phyloP scores from a whole-genome alignment of 92 coral and sea anemone species.

The Actinernus sp. region DNA sequence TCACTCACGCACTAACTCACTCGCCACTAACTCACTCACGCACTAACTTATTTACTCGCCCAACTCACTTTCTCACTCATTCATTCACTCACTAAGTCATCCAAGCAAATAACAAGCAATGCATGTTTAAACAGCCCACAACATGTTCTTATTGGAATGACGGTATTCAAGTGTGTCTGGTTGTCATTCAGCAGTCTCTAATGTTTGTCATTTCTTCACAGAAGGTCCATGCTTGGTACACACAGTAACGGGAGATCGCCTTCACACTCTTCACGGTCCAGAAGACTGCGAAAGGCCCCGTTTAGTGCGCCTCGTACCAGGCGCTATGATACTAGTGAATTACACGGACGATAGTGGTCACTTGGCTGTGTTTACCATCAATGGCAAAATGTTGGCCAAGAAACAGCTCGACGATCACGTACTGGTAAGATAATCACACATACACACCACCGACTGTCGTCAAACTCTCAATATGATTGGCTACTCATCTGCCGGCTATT shows the following conservation, averaged over 20 bases:
- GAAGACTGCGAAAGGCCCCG: constrained; percentile 93
- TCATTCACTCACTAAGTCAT: too few relatives aligned
- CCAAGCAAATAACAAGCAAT: too few relatives aligned
- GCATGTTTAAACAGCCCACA: too few relatives aligned
- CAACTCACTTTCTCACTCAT: too few relatives aligned
- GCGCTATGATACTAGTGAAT: constrained; percentile 87
- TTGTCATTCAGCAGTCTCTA: too few relatives aligned
- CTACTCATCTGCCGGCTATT: neutral
- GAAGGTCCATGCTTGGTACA: constrained; percentile 98
- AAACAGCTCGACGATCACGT: constrained; percentile 91
- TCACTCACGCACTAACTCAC: too few relatives aligned
- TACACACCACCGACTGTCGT: neutral
- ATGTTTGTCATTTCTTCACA: too few relatives aligned
- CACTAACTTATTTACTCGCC: too few relatives aligned
- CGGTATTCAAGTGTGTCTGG: too few relatives aligned
- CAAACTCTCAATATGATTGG: too few relatives aligned
- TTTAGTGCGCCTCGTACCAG: constrained; percentile 75
- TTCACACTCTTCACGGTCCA: constrained; percentile 91
- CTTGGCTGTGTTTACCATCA: constrained; percentile 92
- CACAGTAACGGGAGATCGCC: constrained; percentile 88
- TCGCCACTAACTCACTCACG: too few relatives aligned
- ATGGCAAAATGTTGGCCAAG: constrained; percentile 75
- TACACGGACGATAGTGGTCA: constrained; percentile 96
- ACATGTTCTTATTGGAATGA: too few relatives aligned
- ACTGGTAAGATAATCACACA: constrained; percentile 64